Evolutionary conservation across 1,140 invertebrate species (phyloP).

Genomic region (Amyelois transitella): DNA sequence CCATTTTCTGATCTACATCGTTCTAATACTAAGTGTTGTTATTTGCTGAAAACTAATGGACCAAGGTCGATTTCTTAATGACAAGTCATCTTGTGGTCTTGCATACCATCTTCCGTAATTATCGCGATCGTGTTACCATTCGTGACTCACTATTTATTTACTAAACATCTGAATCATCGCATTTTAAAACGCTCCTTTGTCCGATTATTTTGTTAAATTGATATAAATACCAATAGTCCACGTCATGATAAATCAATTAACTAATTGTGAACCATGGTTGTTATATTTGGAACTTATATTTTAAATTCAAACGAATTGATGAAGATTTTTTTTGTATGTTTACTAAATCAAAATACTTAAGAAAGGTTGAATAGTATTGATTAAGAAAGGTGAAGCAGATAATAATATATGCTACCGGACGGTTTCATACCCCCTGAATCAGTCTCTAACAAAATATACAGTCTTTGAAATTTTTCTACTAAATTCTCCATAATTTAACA

Average conservation of each 20-base stretch:
- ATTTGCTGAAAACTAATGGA: neutral
- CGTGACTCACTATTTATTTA: neutral
- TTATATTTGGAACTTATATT: too few species aligned
- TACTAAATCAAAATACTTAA: too few species aligned
- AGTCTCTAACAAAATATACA: too few species aligned
- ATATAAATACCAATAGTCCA: neutral
- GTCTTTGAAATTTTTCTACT: too few species aligned
- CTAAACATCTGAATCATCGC: neutral
- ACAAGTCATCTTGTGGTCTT: neutral
- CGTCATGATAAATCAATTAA: neutral
- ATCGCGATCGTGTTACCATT: neutral
- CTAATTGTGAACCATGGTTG: conserved; percentile 1
- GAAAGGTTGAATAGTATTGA: too few species aligned
- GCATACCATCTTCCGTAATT: neutral
- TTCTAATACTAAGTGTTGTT: neutral
- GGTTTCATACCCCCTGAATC: too few species aligned
- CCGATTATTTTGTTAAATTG: neutral
- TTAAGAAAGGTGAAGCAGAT: too few species aligned
- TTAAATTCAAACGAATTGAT: too few species aligned
- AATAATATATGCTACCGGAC: too few species aligned
- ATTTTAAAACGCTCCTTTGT: neutral
- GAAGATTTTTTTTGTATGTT: too few species aligned
- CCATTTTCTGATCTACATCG: too few species aligned
- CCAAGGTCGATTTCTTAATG: neutral
- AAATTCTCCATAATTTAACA: too few species aligned